A percentile compares a stretch with the other conserved stretches of the same genome.
phyloP scores from a whole-genome alignment of 2,113 vertebrate genomes.

The Prietella phreatophila region DNA sequence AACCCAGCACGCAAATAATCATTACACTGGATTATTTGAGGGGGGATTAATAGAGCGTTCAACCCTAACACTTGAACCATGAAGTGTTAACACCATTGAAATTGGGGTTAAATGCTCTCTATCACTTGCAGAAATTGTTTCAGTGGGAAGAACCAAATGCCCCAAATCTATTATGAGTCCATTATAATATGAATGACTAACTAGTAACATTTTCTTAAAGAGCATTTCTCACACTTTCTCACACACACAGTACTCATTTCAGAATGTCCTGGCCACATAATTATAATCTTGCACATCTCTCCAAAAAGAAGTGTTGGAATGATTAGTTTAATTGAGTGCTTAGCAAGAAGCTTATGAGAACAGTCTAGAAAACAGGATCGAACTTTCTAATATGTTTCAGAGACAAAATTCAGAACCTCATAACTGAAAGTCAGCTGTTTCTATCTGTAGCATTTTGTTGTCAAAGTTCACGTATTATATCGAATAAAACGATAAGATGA shows the following conservation, averaged over 20 bases:
- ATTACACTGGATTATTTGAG: background rate
- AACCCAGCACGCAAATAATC: constrained; percentile 23
- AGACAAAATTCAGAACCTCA: background rate
- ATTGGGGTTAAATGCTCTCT: constrained; percentile 2
- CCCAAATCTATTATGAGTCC: background rate
- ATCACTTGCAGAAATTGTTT: background rate
- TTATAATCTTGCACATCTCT: constrained; percentile 11
- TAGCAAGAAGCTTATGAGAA: constrained; percentile 22
- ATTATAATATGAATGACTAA: background rate
- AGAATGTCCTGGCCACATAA: constrained; percentile 6
- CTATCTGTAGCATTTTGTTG: background rate
- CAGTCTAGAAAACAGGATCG: background rate
- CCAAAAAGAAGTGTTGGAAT: background rate
- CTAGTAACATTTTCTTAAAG: constrained; percentile 8
- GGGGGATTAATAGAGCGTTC: constrained; percentile 20
- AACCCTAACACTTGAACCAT: background rate
- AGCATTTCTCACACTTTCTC: constrained; percentile 24
- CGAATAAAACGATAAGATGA: background rate
- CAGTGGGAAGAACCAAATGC: constrained; percentile 10
- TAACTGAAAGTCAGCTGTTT: background rate
- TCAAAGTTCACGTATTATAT: background rate
- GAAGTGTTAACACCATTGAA: constrained; percentile 2
- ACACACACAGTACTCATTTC: constrained; percentile 13
- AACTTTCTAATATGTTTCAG: background rate
- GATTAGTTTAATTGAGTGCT: constrained; percentile 25